These are phyloP conservation scores for Agrochola lychnidis DNA, from an alignment of 2,888 invertebrate species.

Conservation along the genomic window DNA sequence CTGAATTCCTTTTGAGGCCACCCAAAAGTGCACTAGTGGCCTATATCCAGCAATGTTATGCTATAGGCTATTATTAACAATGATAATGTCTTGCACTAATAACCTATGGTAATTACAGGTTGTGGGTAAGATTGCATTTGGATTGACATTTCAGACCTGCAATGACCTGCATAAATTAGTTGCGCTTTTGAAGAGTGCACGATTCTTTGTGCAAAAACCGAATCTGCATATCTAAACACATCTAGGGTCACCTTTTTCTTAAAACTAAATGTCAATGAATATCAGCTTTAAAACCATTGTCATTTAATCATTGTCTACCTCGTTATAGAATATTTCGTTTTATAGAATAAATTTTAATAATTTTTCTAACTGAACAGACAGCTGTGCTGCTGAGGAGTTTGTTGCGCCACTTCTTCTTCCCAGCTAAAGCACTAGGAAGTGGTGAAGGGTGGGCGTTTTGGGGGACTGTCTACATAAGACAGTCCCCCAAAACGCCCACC, in stretches of 20 bases:
- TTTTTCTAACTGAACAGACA: too few relatives aligned
- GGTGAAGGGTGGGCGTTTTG: too few relatives aligned
- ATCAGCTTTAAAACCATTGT: background rate
- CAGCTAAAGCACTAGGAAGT: too few relatives aligned
- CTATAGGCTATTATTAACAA: conserved; percentile 37
- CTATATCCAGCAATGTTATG: background rate
- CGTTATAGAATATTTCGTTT: background rate
- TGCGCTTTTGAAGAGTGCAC: conserved; percentile 50
- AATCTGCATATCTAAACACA: conserved; percentile 13
- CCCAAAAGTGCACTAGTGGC: background rate
- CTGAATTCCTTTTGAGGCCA: background rate
- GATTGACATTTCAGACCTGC: conserved; percentile 48
- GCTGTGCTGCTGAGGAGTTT: too few relatives aligned
- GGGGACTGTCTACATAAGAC: too few relatives aligned
- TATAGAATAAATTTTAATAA: too few relatives aligned
- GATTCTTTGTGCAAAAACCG: conserved; percentile 38
- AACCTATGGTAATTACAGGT: conserved; percentile 32
- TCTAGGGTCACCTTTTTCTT: conserved; percentile 26
- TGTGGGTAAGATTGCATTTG: conserved; percentile 40
- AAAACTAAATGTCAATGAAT: conserved; percentile 22
- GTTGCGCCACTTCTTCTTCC: too few relatives aligned
- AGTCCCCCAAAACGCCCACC: too few relatives aligned
- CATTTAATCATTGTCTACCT: background rate
- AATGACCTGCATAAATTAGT: conserved; percentile 48
- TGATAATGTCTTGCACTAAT: conserved; percentile 51